phyloP scores from a whole-genome alignment of 2,797 vertebrate genomes.

The Aotus griseimembra region DNA sequence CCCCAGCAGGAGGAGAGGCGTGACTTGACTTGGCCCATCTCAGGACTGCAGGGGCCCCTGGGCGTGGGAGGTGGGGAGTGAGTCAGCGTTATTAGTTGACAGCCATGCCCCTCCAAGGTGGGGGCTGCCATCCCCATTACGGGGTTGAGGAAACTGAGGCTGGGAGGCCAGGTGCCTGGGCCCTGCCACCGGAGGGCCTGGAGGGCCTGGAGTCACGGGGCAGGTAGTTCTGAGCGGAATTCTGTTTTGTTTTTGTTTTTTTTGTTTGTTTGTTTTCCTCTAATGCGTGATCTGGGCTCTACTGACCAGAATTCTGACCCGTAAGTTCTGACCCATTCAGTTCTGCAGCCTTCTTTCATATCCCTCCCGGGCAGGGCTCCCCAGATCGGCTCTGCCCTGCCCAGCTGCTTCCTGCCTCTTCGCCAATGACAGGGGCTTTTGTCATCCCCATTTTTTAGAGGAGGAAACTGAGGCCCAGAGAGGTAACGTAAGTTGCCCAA shows the following conservation, averaged over 20 bases:
- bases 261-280: too few relatives aligned
- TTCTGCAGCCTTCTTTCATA: not conserved
- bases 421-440: not conserved
- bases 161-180: accelerated
- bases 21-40: accelerated
- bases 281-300: too few relatives aligned
- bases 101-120: not conserved
- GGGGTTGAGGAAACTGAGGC: not conserved
- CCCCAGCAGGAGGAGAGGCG: not conserved
- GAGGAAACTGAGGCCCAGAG: not conserved
- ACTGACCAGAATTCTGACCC: not conserved
- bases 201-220: not conserved
- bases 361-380: too few relatives aligned
- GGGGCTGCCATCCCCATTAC: not conserved
- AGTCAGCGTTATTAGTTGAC: too few relatives aligned
- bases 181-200: not conserved
- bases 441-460: too few relatives aligned
- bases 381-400: not conserved
- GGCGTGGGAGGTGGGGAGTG: accelerated
- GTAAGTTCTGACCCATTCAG: accelerated
- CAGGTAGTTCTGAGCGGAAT: not conserved
- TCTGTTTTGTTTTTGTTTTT: not conserved
- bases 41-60: not conserved
- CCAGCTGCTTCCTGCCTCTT: not conserved
- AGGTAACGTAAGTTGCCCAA: not conserved